Conservation (phyloP, 2,888 invertebrate genomes). For the Hartigia nigra region DNA sequence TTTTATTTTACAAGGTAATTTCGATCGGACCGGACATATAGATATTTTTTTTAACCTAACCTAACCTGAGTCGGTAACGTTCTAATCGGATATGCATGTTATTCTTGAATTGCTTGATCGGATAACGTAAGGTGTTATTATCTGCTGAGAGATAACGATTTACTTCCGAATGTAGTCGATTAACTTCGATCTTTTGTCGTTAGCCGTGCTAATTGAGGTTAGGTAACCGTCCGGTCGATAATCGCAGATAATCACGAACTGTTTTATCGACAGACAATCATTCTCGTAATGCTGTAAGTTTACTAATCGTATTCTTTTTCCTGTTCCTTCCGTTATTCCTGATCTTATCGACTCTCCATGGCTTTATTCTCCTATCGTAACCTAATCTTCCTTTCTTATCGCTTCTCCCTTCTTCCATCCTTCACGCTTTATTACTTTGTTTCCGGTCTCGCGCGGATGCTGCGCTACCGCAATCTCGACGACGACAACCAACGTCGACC, state of each 20-base stretch:
- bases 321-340: constrained; percentile 8
- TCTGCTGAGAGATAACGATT: background rate
- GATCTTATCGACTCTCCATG: background rate
- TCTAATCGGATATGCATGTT: background rate
- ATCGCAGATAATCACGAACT: background rate
- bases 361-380: constrained; percentile 8
- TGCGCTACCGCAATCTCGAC: constrained; percentile 41
- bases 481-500: constrained; percentile 27
- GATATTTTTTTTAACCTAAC: background rate
- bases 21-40: no score
- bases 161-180: background rate
- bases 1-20: no score
- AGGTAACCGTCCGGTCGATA: background rate
- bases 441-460: constrained; percentile 53
- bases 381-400: constrained; percentile 16
- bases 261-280: background rate
- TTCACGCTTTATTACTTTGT: constrained; percentile 39
- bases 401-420: constrained; percentile 28
- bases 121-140: background rate
- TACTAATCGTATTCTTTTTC: background rate
- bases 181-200: background rate
- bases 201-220: background rate
- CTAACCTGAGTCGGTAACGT: background rate
- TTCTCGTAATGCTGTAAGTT: background rate
- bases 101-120: background rate